Evolutionary conservation across 2,113 vertebrate genomes (phyloP).

Genomic region (Ptilonorhynchus violaceus): DNA sequence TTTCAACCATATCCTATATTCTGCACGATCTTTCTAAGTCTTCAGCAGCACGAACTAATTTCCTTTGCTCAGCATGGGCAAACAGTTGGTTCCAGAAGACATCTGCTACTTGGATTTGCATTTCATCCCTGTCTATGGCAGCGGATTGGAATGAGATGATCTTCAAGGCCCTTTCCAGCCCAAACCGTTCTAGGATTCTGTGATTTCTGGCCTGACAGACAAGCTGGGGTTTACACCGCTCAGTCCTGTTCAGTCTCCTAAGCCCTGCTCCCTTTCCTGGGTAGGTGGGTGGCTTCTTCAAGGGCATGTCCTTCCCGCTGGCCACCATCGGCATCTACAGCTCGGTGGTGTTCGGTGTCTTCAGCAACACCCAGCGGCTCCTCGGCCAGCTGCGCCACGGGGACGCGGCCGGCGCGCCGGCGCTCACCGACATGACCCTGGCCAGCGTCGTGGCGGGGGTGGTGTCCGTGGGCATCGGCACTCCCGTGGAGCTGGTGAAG

Average conservation of each 20-base stretch:
- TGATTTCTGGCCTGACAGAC: background rate
- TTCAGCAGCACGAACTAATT: background rate
- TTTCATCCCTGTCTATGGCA: background rate
- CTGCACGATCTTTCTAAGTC: background rate
- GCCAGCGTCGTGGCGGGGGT: conserved; percentile 86
- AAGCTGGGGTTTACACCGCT: background rate
- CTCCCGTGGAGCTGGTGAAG: conserved; percentile 92
- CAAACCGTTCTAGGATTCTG: background rate
- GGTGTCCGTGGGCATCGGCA: conserved; percentile 85
- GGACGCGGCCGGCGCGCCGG: conserved; percentile 12
- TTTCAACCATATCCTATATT: background rate
- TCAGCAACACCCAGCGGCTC: conserved; percentile 84
- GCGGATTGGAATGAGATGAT: background rate
- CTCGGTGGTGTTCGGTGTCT: conserved; percentile 91
- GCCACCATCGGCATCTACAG: conserved; percentile 90
- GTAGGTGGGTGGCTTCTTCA: conserved; percentile 90
- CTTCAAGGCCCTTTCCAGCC: background rate
- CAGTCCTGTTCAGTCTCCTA: background rate
- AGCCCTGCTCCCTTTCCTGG: background rate
- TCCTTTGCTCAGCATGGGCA: background rate
- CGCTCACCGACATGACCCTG: conserved; percentile 77
- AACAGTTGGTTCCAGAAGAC: background rate
- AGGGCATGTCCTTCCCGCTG: conserved; percentile 96
- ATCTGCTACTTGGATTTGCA: background rate
- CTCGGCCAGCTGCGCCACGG: conserved; percentile 78